Evolutionary conservation across 2,797 vertebrate genomes (phyloP), one percentile per base, ranked within the genome.

Genomic region (Characodon lateralis): DNA sequence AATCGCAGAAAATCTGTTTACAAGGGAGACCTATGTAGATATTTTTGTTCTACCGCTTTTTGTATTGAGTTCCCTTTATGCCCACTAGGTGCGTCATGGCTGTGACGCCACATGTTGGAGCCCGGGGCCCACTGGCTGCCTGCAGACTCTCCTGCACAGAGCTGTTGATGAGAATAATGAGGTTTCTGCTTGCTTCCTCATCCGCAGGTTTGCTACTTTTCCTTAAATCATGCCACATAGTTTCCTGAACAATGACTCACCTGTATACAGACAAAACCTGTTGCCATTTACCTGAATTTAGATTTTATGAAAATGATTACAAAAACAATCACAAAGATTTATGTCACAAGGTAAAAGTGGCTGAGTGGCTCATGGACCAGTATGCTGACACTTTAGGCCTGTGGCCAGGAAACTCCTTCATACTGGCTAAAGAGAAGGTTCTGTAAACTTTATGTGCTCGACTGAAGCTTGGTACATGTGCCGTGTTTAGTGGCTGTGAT

Each of bases 91-190:
- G 39, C 97, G 98, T 76, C 98, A 99, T 35, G 98, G 98, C 76
- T 99, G 98, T 83, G 98, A 99, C 85, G 94, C 98, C 0, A 99
- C 98, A 0, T 97, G 96, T 76, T 99, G 98, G 98, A 97, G 95
- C 59, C 74, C 94, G 1, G 98, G 98, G 8, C 98, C 98, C 0
- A 95, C 97, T 12, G 97, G 97, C 78, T 99, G 97, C 90, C 95
- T 96, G 73, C 98, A 99, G 92, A 99, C 96, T 0, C 96, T 99
- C 74, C 94, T 99, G 70, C 98, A 99, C 77, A 94, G 98, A 93
- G 97, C 98, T 77, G 96, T 99, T 9, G 97, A 99, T 80, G 98
- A 99, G 87, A 99, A 99, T 91, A 98, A 96, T 3, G 97, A 99
- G 81, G 91, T 96, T 78, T 95, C 95, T 0, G 95, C 97, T 22